phyloP scores from a whole-genome alignment of 2,797 vertebrate genomes.

The Micromesistius poutassou region DNA sequence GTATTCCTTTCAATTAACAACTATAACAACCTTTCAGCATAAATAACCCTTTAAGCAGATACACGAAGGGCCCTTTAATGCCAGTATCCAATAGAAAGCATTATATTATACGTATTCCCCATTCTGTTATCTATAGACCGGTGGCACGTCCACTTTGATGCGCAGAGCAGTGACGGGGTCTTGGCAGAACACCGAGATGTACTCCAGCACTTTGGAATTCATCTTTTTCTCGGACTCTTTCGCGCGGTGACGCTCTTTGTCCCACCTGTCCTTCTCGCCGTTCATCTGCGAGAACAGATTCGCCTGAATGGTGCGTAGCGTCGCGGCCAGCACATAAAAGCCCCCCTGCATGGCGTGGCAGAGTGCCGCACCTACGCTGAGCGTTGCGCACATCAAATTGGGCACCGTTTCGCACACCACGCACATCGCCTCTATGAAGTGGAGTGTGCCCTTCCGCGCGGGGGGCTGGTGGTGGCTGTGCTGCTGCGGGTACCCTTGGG shows the following conservation, averaged over 20 bases:
- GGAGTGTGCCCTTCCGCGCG: constrained; percentile 52
- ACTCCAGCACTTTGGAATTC: constrained; percentile 62
- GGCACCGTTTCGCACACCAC: constrained; percentile 61
- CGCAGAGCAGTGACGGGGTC: constrained; percentile 66
- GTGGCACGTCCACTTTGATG: constrained; percentile 67
- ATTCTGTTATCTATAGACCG: constrained; percentile 60
- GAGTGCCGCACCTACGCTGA: constrained; percentile 55
- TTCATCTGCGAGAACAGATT: constrained; percentile 66
- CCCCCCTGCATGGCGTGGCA: constrained; percentile 65
- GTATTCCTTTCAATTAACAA: not conserved
- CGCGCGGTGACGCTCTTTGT: constrained; percentile 55
- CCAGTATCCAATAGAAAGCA: constrained; percentile 28
- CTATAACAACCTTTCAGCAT: constrained; percentile 19
- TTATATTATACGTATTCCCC: not conserved
- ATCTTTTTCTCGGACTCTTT: constrained; percentile 62
- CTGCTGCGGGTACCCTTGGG: constrained; percentile 4
- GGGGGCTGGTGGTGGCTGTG: constrained; percentile 35
- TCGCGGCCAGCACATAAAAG: constrained; percentile 59
- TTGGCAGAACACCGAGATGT: constrained; percentile 66
- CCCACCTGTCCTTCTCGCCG: constrained; percentile 62
- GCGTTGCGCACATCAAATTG: constrained; percentile 56
- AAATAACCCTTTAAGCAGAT: constrained; percentile 32
- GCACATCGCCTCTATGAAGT: constrained; percentile 64
- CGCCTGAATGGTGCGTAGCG: constrained; percentile 62
- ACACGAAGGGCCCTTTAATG: constrained; percentile 56